phyloP scores from a whole-genome alignment of 1,140 invertebrate species.

The Tachypleus tridentatus region DNA sequence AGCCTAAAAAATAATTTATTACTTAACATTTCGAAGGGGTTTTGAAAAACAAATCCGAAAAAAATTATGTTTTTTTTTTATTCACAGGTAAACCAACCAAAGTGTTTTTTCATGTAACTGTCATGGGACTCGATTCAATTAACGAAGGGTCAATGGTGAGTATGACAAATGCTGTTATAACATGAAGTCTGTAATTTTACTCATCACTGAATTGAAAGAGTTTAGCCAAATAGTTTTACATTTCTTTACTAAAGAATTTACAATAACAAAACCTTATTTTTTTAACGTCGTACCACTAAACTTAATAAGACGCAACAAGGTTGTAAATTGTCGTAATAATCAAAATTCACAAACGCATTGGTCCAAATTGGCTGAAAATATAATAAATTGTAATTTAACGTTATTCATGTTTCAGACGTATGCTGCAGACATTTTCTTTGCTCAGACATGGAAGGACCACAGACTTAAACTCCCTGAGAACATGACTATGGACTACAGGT shows the following conservation, averaged over 20 bases:
- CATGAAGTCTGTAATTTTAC: too few relatives aligned
- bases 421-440: slow-evolving; percentile 83
- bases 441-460: slow-evolving; percentile 80
- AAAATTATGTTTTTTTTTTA: slow-evolving; percentile 13
- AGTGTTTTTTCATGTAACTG: slow-evolving; percentile 81
- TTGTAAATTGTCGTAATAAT: too few relatives aligned
- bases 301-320: too few relatives aligned
- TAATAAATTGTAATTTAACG: background rate
- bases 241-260: too few relatives aligned
- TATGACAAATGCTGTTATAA: background rate
- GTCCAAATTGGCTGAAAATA: too few relatives aligned
- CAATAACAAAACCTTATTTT: too few relatives aligned
- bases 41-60: background rate
- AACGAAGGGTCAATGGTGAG: slow-evolving; percentile 81
- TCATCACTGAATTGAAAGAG: too few relatives aligned
- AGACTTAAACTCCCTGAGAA: slow-evolving; percentile 38
- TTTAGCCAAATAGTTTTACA: too few relatives aligned
- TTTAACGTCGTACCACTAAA: too few relatives aligned
- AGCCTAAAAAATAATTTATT: background rate
- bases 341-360: too few relatives aligned
- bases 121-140: slow-evolving; percentile 83
- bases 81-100: slow-evolving; percentile 59
- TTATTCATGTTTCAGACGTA: slow-evolving; percentile 53
- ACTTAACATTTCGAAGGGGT: background rate
- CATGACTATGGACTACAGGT: slow-evolving; percentile 76